These are phyloP conservation scores for Carassius gibelio DNA, from an alignment of 2,113 vertebrate genomes.

Conservation along the genomic window DNA sequence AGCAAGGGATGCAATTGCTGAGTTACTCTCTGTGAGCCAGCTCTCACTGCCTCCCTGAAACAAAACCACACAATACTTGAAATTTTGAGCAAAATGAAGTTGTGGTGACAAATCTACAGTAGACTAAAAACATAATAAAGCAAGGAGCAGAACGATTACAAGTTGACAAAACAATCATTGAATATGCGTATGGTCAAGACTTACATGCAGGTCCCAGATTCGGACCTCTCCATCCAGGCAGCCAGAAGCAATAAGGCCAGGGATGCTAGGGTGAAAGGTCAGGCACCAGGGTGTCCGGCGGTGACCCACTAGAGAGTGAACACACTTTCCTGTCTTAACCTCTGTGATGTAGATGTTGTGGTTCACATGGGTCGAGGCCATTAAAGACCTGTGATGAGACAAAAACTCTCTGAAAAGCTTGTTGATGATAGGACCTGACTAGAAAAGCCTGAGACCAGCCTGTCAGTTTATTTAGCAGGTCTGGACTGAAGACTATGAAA, in stretches of 20 bases:
- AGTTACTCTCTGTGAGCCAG: conserved; percentile 98
- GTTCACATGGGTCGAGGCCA: conserved; percentile 98
- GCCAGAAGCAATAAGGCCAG: conserved; percentile 95
- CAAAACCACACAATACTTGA: conserved; percentile 4
- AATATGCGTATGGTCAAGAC: conserved; percentile 62
- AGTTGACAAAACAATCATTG: not conserved
- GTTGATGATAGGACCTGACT: not conserved
- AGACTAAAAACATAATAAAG: not conserved
- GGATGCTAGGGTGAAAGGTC: conserved; percentile 97
- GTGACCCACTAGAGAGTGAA: conserved; percentile 96
- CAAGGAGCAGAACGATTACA: not conserved
- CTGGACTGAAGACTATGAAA: not conserved
- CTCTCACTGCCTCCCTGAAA: conserved; percentile 95
- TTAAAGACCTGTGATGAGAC: conserved; percentile 81
- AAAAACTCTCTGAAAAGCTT: not conserved
- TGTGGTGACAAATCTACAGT: not conserved
- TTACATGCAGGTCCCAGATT: conserved; percentile 98
- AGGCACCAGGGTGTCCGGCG: conserved; percentile 98
- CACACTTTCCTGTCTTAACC: conserved; percentile 97
- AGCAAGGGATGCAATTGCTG: conserved; percentile 94
- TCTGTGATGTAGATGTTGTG: conserved; percentile 99
- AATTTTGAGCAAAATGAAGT: not conserved
- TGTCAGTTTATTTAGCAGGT: conserved; percentile 10
- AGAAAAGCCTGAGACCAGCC: not conserved
- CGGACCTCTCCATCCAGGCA: conserved; percentile 98